Evolutionary conservation across 1,140 invertebrate species (phyloP), one percentile per base, ranked within the genome.

Genomic region (Eumaeus atala): DNA sequence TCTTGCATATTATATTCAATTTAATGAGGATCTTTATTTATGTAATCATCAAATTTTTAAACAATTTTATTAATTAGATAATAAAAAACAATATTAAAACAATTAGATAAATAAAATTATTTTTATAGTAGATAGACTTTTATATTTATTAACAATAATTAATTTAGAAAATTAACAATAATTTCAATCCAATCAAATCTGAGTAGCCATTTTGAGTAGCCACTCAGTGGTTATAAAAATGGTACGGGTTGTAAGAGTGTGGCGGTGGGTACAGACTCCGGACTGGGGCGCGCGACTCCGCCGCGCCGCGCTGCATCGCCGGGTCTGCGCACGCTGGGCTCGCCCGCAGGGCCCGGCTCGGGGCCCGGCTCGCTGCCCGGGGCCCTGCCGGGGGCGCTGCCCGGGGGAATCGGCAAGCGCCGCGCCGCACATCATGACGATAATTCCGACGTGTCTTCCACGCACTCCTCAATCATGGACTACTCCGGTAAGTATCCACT

Each of bases 361-460:
- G 63, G 59, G 11, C 93, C 67, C 44, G 93, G 93, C 51, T 93
- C 93, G 33, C n/a, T n/a, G n/a, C n/a, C n/a, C n/a, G n/a, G n/a
- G n/a, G 21, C 21, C 21, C 92, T 93, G 66, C 95, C 95, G 63
- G 94, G 94, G 52, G 95, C 94, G 62, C 87, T 96, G 68, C 93
- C 93, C 61, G 94, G 94, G 66, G 91, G 94, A 62, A 94, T 95
- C 90, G 92, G 92, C 59, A 92, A 94, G 77, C 91, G 93, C 67
- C 90, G 92, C 64, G 88, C 89, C 65, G 88, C 89, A 59, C 90
- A 90, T 42, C 94, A 92, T 77, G 95, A 96, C 82, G 95, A 96
- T 84, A 92, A 93, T 70, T 96, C 94, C 83, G 95, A 96, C 88
- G 94, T 95, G 66, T 93, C 93, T 63, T 93, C 92, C 74, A 93